A percentile compares a stretch with the other conserved stretches of the same genome.
phyloP scores from a whole-genome alignment of 2,797 vertebrate species.

The Dermochelys coriacea region DNA sequence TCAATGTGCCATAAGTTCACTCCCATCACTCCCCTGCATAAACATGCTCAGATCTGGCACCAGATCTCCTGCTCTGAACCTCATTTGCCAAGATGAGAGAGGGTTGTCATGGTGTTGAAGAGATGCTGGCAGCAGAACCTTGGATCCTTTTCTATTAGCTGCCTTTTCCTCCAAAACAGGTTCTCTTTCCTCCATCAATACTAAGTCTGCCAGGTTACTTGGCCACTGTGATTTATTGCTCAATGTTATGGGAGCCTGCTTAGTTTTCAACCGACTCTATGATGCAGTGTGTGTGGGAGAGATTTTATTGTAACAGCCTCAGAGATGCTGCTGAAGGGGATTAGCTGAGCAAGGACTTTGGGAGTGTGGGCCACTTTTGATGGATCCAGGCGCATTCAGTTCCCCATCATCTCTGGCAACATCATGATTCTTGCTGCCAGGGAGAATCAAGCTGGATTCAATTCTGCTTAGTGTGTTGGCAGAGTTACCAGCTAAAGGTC shows the following conservation, averaged over 20 bases:
- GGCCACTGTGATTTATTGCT: too few relatives aligned
- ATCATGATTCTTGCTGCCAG: not conserved
- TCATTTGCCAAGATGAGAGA: not conserved
- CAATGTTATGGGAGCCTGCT: too few relatives aligned
- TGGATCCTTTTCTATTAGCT: not conserved
- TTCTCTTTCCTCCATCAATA: too few relatives aligned
- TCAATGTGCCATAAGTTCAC: not conserved
- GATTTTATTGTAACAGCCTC: too few relatives aligned
- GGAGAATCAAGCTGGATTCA: not conserved
- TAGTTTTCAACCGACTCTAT: too few relatives aligned
- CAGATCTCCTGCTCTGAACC: not conserved
- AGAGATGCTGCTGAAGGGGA: too few relatives aligned
- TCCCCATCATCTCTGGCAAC: not conserved
- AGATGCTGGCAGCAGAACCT: not conserved
- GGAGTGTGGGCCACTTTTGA: not conserved
- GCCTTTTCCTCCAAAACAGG: not conserved
- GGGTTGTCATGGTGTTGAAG: not conserved
- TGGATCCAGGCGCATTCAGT: not conserved
- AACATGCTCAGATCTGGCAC: not conserved
- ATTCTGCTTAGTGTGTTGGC: too few relatives aligned
- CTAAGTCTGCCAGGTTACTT: too few relatives aligned
- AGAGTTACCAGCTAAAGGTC: not conserved
- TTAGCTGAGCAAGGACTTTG: too few relatives aligned
- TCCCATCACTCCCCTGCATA: not conserved
- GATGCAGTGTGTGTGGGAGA: too few relatives aligned